Evolutionary conservation across 2,888 invertebrate species (phyloP).

Genomic region (Acanthoscelides obtectus): DNA sequence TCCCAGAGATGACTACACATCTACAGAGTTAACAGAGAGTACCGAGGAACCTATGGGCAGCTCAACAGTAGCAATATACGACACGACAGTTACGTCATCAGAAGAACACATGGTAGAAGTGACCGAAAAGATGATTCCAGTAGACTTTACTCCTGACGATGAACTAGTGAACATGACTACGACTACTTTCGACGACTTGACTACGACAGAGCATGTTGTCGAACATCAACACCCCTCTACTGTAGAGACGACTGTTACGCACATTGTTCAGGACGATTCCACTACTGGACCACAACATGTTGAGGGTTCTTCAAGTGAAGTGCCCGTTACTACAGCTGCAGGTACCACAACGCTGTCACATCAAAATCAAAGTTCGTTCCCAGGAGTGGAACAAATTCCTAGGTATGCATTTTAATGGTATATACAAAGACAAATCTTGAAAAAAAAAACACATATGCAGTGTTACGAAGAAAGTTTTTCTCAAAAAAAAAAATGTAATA

Average conservation of each 20-base stretch:
- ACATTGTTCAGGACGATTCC: background rate
- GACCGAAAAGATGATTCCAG: background rate
- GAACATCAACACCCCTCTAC: background rate
- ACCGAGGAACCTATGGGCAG: background rate
- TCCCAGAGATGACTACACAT: background rate
- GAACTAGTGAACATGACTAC: background rate
- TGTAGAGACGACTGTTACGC: background rate
- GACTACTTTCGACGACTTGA: background rate
- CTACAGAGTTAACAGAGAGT: background rate
- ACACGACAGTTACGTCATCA: background rate
- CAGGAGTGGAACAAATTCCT: background rate
- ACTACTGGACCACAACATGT: background rate
- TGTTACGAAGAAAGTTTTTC: too few species aligned
- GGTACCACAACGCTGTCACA: background rate
- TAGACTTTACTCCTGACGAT: slow-evolving; percentile 18
- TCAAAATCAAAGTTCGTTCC: background rate
- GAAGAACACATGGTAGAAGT: background rate
- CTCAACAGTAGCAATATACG: background rate
- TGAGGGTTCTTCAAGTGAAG: slow-evolving; percentile 10
- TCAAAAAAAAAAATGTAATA: too few species aligned
- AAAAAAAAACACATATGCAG: too few species aligned
- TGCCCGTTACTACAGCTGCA: background rate
- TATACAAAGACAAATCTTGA: too few species aligned
- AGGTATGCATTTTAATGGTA: background rate
- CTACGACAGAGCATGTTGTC: background rate